A percentile compares a stretch with the other conserved stretches of the same genome.
Conservation (phyloP, 2,888 invertebrate species). For the Acheta domesticus region DNA sequence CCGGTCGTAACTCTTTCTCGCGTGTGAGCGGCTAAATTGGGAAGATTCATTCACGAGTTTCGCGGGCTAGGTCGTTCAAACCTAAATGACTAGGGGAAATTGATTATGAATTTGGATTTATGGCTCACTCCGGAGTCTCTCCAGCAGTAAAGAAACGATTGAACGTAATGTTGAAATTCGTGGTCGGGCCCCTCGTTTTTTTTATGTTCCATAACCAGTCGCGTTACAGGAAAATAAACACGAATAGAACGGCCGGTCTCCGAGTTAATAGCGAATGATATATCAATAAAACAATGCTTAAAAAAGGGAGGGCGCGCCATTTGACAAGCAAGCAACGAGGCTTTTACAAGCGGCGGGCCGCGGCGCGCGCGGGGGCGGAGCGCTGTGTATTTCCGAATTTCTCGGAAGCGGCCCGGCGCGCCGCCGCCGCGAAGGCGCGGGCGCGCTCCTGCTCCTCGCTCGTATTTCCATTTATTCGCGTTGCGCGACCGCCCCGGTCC, state of each 20-base stretch:
- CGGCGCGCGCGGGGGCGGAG: neutral
- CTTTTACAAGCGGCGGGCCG: neutral
- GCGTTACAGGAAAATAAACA: constrained; percentile 1
- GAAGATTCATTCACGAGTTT: neutral
- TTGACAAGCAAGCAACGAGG: neutral
- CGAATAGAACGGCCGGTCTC: neutral
- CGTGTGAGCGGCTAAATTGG: neutral
- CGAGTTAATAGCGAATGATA: neutral
- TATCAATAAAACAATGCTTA: neutral
- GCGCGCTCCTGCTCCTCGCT: too few relatives aligned
- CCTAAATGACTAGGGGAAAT: neutral
- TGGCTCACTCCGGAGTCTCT: neutral
- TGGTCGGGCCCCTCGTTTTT: neutral
- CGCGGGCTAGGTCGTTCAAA: neutral
- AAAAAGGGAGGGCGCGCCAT: neutral
- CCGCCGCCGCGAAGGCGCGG: neutral
- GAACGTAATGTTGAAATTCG: neutral
- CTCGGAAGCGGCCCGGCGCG: neutral
- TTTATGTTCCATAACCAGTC: neutral
- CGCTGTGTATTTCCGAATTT: neutral
- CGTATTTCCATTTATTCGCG: neutral
- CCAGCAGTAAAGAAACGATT: neutral
- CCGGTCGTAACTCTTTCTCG: neutral
- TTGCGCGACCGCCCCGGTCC: neutral
- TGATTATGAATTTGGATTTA: constrained; percentile 5